A percentile compares a stretch with the other conserved stretches of the same genome.
phyloP scores from a whole-genome alignment of 2,113 vertebrate genomes.

The Pangasianodon gigas region DNA sequence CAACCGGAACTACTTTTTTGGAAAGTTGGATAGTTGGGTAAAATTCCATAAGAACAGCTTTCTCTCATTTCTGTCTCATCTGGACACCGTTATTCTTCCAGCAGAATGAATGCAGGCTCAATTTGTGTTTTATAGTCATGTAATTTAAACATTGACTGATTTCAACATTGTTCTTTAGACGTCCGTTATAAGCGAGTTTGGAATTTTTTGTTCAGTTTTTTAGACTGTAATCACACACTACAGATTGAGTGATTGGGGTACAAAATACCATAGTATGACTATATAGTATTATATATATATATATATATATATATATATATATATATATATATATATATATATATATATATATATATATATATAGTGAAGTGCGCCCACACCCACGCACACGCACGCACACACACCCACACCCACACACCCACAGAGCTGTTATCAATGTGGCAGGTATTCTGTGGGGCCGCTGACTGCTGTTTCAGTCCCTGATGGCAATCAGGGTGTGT shows the following conservation, averaged over 20 bases:
- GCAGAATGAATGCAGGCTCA: not conserved
- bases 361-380: not conserved
- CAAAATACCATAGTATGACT: too few relatives aligned
- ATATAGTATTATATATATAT: too few relatives aligned
- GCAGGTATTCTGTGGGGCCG: slow-evolving; percentile 48
- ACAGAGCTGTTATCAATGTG: slow-evolving; percentile 50
- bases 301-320: too few relatives aligned
- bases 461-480: slow-evolving; percentile 63
- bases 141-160: not conserved
- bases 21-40: not conserved
- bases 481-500: slow-evolving; percentile 68
- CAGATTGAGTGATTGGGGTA: too few relatives aligned
- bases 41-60: not conserved
- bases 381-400: slow-evolving; percentile 19
- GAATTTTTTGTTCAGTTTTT: not conserved
- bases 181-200: not conserved
- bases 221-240: not conserved
- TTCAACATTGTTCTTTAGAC: not conserved
- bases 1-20: not conserved
- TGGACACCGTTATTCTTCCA: not conserved
- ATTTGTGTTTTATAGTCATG: not conserved
- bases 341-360: too few relatives aligned
- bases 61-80: not conserved
- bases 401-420: slow-evolving; percentile 40
- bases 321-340: too few relatives aligned